Base-by-base conservation (phyloP, 53 echinoderm and acorn worm species). In the Patiria pectinifera region DNA sequence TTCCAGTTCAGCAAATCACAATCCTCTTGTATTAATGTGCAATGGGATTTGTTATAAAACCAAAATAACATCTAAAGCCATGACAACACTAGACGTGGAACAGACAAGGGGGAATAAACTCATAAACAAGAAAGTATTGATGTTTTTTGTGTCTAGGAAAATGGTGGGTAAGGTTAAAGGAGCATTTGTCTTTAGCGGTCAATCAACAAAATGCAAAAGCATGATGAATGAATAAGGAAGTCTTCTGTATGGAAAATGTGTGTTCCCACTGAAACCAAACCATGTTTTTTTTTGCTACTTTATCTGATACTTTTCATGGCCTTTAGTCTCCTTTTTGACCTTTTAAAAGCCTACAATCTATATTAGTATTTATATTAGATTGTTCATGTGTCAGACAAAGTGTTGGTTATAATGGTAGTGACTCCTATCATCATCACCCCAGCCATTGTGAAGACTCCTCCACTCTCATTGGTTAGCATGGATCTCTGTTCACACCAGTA, bases 1-100 rank as follows among this genome's bases (percentile, higher is more conserved):
- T 69, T 15, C 69, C 69, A 69, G 74, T 0, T 10, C 74, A 74
- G n/a, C 74, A 83, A n/a, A 66, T 43, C 85, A 9, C 66, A 18
- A 9, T 13, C 19, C 16, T 24, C 15, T 45, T 66, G 85, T 62
- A 85, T 85, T 85, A 85, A 85, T 85, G 85, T 70, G 85, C 85
- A 85, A 45, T 43, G 63, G 85, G 45, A 85, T 66, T 85, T 85
- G 85, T 85, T 85, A 84, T 35, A 35, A 84, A 61, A 59, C 49
- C 63, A 21, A 26, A 85, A 63, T 85, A 66, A 83, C 43, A 69
- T 66, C 19, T 16, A 62, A 83, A 85, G 66, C 85, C 69, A 45
- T 63, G 35, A 19, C 85, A 85, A 10, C 19, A 74, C 74, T 35
- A 35, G 8, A 53, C 53, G 53, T 53, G 8, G 53, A 53, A 53